Base-by-base conservation (phyloP, 1,140 invertebrate species). In the Lysiphlebus fabarum region DNA sequence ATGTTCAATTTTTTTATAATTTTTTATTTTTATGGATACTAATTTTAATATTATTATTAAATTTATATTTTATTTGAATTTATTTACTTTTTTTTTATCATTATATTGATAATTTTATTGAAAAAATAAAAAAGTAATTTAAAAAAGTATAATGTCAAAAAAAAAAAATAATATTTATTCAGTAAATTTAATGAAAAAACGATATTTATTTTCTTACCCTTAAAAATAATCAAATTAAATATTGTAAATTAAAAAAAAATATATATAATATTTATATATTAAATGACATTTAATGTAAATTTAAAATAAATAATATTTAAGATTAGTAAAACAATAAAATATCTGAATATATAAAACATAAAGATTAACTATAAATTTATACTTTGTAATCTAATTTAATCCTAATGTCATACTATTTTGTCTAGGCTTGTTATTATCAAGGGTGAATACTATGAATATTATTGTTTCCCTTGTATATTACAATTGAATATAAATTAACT, bases 391-490 rank as follows among this genome's bases (percentile, higher is more conserved):
- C 73, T 70, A 60, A 64, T 66, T 65, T 78, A 76, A 79, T 75
- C 71, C 73, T 69, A 67, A 67, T 71, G 71, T 72, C 64, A 67
- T 55, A 67, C 69, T 79, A 76, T 77, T n/a, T 77, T 73, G 71
- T 69, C 68, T 72, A 71, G 67, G 67, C 64, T 43, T 67, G 59
- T 62, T 44, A 37, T 38, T 34, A 49, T 53, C 44, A 59, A 53
- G 50, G 58, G 43, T n/a, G 42, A 38, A 37, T 37, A 7, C 10
- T 12, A 11, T 56, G 64, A 62, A 74, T 79, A 78, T 77, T 79
- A 77, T 79, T 78, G 74, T 78, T 79, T 51, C 75, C 75, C 77
- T 71, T 76, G 70, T 70, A 75, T 75, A 75, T 76, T 77, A 75
- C 72, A 76, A 72, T 70, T 64, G 66, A 72, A 71, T 73, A 69